Conservation (phyloP, 2,888 invertebrate genomes). For the Bedellia somnulentella region DNA sequence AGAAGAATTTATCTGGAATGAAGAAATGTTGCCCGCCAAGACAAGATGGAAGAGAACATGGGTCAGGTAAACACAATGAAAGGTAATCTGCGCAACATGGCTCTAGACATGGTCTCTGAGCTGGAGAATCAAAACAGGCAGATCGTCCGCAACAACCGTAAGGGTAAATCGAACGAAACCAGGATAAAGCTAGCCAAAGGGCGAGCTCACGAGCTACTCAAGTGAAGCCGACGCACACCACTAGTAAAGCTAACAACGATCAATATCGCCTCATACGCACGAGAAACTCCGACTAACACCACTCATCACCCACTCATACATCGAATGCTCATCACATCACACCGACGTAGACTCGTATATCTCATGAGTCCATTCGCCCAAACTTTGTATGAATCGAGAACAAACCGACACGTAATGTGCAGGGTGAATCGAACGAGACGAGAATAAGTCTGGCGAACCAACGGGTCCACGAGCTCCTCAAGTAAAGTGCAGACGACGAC, state of each 20-base stretch:
- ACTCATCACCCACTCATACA: too few relatives aligned
- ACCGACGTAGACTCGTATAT: too few relatives aligned
- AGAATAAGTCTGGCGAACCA: slow-evolving; percentile 97
- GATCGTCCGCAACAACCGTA: slow-evolving; percentile 96
- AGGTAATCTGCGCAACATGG: slow-evolving; percentile 99
- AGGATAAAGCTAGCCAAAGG: slow-evolving; percentile 97
- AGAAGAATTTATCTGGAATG: slow-evolving; percentile 99
- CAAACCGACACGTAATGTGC: too few relatives aligned
- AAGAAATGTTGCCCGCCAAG: slow-evolving; percentile 99
- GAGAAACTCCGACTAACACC: too few relatives aligned
- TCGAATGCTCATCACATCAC: too few relatives aligned
- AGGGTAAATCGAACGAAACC: slow-evolving; percentile 92
- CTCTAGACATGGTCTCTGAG: slow-evolving; percentile 98
- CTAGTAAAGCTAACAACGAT: too few relatives aligned
- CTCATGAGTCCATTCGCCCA: too few relatives aligned
- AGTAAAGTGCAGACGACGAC: slow-evolving; percentile 64
- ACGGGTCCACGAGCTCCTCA: slow-evolving; percentile 94
- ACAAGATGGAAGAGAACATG: slow-evolving; percentile 99
- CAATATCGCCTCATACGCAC: too few relatives aligned
- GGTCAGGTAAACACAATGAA: slow-evolving; percentile 97
- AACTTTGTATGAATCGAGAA: too few relatives aligned
- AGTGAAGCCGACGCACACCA: too few relatives aligned
- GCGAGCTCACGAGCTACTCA: slow-evolving; percentile 94
- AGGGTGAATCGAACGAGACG: slow-evolving; percentile 94
- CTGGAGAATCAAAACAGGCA: slow-evolving; percentile 97